phyloP scores from a whole-genome alignment of 2,113 vertebrate species.

The Gasterosteus nipponicus region DNA sequence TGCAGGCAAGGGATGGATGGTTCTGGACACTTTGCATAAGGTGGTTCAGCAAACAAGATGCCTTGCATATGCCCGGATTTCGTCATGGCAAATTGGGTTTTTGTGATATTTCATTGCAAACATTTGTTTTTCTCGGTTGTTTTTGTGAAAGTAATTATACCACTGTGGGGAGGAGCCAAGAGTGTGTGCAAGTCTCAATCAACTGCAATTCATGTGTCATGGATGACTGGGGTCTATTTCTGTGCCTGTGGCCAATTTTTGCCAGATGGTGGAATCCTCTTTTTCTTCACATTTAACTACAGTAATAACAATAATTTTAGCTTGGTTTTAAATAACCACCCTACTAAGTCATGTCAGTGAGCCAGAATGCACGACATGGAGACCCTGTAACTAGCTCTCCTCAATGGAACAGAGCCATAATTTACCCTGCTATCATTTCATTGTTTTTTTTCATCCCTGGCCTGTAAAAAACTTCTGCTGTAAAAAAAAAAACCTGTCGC shows the following conservation, averaged over 20 bases:
- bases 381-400: neutral
- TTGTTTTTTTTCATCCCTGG: neutral
- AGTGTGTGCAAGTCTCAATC: neutral
- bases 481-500: neutral
- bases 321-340: neutral
- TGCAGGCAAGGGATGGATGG: neutral
- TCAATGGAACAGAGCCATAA: neutral
- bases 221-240: neutral
- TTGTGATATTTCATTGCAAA: neutral
- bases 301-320: neutral
- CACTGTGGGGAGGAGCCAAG: neutral
- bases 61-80: neutral
- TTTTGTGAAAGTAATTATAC: neutral
- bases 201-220: neutral
- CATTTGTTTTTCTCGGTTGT: neutral
- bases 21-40: neutral
- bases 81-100: neutral
- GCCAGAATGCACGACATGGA: neutral
- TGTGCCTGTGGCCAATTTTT: neutral
- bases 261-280: neutral
- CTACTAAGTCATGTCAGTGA: conserved; percentile 3
- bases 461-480: neutral
- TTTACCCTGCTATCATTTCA: neutral
- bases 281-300: conserved; percentile 4
- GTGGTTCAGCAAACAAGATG: neutral